phyloP scores from a whole-genome alignment of 2,888 invertebrate genomes.

The Eupithecia exiguata region DNA sequence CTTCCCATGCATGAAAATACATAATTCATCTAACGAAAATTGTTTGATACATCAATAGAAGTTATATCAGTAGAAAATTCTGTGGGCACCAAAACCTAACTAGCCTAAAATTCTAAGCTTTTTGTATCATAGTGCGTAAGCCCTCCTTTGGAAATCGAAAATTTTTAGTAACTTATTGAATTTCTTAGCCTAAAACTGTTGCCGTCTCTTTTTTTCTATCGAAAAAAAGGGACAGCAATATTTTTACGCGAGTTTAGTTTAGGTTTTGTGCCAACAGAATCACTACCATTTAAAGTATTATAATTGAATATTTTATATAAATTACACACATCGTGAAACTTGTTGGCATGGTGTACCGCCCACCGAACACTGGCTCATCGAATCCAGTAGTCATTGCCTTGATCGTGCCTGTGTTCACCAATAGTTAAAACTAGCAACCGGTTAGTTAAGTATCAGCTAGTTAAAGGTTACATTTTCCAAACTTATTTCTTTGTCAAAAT shows the following conservation, averaged over 20 bases:
- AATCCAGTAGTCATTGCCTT: not conserved
- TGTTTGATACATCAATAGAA: not conserved
- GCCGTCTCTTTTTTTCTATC: too few relatives aligned
- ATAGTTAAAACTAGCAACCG: not conserved
- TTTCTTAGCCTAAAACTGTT: too few relatives aligned
- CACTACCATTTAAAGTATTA: too few relatives aligned
- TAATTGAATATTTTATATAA: not conserved
- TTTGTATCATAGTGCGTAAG: too few relatives aligned
- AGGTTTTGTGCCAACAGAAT: too few relatives aligned
- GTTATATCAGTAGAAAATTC: too few relatives aligned
- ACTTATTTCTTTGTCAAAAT: not conserved
- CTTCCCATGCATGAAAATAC: not conserved
- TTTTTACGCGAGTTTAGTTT: too few relatives aligned
- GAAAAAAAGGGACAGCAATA: too few relatives aligned
- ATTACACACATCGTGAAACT: not conserved
- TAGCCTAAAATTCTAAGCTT: too few relatives aligned
- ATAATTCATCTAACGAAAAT: not conserved
- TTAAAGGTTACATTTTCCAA: not conserved
- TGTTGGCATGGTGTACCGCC: not conserved
- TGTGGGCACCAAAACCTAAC: too few relatives aligned
- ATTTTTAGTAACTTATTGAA: too few relatives aligned
- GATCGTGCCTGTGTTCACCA: not conserved
- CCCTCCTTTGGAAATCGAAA: too few relatives aligned
- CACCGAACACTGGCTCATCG: constrained; percentile 9
- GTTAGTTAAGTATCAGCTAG: not conserved